Evolutionary conservation across 2,888 invertebrate species (phyloP).

Genomic region (Cheiracanthium punctorium): DNA sequence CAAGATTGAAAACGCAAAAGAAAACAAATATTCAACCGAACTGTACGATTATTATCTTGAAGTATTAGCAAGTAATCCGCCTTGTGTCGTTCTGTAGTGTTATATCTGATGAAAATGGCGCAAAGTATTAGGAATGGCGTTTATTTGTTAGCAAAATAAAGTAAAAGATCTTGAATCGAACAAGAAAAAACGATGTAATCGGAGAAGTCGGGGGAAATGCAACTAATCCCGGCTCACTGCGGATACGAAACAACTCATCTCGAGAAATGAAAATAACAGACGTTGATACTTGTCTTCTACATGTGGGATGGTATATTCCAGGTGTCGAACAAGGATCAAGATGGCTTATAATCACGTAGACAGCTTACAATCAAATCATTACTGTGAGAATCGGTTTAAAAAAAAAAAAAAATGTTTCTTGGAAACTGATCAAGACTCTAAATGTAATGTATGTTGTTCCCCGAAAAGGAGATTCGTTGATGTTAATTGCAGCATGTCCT

Average conservation of each 20-base stretch:
- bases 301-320: neutral
- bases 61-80: slow-evolving; percentile 10
- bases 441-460: too few species aligned
- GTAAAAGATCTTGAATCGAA: neutral
- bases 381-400: neutral
- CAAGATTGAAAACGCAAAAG: neutral
- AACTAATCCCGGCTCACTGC: neutral
- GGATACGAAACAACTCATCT: neutral
- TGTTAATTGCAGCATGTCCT: too few species aligned
- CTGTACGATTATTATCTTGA: neutral
- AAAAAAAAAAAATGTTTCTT: neutral
- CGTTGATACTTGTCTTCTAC: neutral
- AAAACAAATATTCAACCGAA: neutral
- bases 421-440: neutral
- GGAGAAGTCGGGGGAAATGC: neutral
- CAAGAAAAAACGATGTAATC: neutral
- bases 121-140: neutral
- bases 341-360: neutral
- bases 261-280: neutral
- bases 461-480: too few species aligned
- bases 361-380: neutral
- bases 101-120: neutral
- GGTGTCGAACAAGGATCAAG: neutral
- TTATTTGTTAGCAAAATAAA: neutral
- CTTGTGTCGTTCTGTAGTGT: neutral